phyloP scores from a whole-genome alignment of 1,140 invertebrate species.

The Polypedilum vanderplanki region DNA sequence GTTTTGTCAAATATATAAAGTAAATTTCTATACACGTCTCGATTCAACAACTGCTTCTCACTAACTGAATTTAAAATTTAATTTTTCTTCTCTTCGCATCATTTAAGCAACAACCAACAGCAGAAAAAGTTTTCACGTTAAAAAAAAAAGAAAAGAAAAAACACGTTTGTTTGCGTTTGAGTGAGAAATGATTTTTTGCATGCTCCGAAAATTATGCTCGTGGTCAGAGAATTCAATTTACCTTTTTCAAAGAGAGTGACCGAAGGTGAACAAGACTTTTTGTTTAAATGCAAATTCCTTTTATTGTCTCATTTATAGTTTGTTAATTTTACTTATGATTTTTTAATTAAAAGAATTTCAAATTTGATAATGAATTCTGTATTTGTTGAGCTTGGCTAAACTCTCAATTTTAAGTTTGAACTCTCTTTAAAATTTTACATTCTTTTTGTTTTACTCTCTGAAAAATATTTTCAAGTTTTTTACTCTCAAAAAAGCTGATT shows the following conservation, averaged over 20 bases:
- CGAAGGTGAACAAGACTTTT: not conserved
- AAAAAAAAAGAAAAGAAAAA: conserved; percentile 4
- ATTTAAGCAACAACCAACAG: not conserved
- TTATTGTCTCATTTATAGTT: no score
- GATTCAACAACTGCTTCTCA: conserved; percentile 16
- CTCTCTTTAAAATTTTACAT: no score
- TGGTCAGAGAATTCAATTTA: conserved; percentile 1
- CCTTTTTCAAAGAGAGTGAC: not conserved
- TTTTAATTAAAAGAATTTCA: no score
- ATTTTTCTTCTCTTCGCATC: not conserved
- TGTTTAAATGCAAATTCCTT: no score
- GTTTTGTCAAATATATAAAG: not conserved
- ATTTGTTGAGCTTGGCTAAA: no score
- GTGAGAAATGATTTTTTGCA: not conserved
- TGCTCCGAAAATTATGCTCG: conserved; percentile 6
- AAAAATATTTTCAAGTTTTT: no score
- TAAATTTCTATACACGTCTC: not conserved
- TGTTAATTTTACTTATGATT: no score
- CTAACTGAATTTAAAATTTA: not conserved
- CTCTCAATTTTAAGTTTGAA: no score
- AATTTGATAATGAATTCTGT: no score
- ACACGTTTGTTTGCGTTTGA: not conserved
- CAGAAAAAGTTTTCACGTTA: not conserved
- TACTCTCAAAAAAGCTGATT: no score
- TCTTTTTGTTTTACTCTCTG: no score